Evolutionary conservation across 2,113 vertebrate species (phyloP), one percentile per base, ranked within the genome.

Genomic region (Numenius arquata): DNA sequence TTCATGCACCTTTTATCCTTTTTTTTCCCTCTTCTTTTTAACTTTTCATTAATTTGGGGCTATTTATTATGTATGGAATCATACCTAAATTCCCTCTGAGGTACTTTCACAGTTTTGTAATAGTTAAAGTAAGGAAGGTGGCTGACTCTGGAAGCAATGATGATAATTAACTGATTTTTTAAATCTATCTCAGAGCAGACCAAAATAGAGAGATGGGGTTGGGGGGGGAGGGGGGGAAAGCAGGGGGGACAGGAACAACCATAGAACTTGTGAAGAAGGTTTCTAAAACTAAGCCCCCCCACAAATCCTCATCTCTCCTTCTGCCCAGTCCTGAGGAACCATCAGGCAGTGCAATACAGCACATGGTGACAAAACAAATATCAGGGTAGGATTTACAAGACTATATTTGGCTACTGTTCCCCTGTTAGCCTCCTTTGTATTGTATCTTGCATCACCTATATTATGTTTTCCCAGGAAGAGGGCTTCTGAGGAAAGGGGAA

Each of bases 171-270:
- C 11, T 32, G 16, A n/a, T 32, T 45, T 81, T 80, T n/a, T 7
- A 20, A 86, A 81, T 62, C 12, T 8, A 18, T 55, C 58, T 88
- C 40, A 80, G 15, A 88, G 23, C 27, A 93, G 41, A 65, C 1
- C 7, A 75, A 92, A 92, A 82, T 38, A 48, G 25, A 71, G 52
- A 77, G 27, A n/a, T 0, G 1, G 19, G 15, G 27, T 32, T 0
- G 1, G 19, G 15, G 15, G 22, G 8, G 34, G 22, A 12, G 27
- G 17, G 3, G 4, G 1, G 2, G 1, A n/a, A n/a, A n/a, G 1
- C 6, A 30, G 15, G 10, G 15, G 15, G 36, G n/a, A 27, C 7
- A 11, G 23, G 40, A 66, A 53, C 5, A 78, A 16, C 13, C 11
- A 27, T 3, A 5, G 13, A 83, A 71, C 6, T 58, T 73, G 36